Evolutionary conservation across 1,140 invertebrate species (phyloP).

Genomic region (Leguminivora glycinivorella): DNA sequence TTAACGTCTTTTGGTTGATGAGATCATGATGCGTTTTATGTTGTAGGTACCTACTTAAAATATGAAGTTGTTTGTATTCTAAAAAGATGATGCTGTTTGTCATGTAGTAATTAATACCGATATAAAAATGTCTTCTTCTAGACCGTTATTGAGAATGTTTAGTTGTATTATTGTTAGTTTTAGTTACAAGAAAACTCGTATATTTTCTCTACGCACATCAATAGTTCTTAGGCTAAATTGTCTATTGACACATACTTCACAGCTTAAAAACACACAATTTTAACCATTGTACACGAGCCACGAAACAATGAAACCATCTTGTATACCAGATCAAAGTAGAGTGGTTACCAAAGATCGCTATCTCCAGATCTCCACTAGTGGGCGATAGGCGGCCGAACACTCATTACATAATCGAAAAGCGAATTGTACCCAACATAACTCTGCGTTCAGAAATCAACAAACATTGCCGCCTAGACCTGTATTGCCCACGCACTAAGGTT

Average conservation of each 20-base stretch:
- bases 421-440: conserved; percentile 33
- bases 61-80: too few species aligned
- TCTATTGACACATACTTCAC: conserved; percentile 11
- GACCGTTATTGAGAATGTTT: too few species aligned
- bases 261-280: neutral
- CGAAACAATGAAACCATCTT: neutral
- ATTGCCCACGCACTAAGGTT: conserved; percentile 47
- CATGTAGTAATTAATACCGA: too few species aligned
- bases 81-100: too few species aligned
- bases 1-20: too few species aligned
- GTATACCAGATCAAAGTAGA: neutral
- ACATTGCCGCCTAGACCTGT: conserved; percentile 29
- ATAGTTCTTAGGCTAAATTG: neutral
- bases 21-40: too few species aligned
- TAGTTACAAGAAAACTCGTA: too few species aligned
- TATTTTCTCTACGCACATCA: neutral
- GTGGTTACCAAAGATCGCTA: conserved; percentile 12
- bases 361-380: conserved; percentile 21
- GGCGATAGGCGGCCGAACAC: conserved; percentile 39
- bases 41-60: too few species aligned
- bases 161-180: too few species aligned
- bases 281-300: conserved; percentile 10
- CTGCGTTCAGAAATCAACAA: conserved; percentile 18
- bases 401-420: conserved; percentile 43
- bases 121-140: too few species aligned